Base-by-base conservation (phyloP, 1,140 invertebrate species). In the Ooceraea biroi region DNA sequence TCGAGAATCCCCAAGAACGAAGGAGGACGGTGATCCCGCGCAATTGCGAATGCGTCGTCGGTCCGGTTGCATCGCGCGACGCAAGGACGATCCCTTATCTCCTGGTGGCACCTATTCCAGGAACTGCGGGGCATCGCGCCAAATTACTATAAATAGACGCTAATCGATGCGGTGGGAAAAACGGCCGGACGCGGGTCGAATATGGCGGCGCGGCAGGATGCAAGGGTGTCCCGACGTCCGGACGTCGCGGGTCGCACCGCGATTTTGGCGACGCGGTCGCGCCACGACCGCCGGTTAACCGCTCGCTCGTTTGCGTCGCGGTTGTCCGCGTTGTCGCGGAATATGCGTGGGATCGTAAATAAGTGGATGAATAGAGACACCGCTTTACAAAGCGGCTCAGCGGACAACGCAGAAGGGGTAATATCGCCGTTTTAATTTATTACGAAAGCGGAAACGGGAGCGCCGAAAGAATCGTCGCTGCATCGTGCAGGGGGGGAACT, bases 41-140 rank as follows among this genome's bases (percentile, higher is more conserved):
- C 87, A 84, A 92, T 93, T 92, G 87, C 85, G 77, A 87, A 92
- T 93, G 89, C 92, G 89, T 72, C 85, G 83, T 72, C 78, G 66
- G 72, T 85, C 19, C 80, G 46, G 55, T 69, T 84, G 68, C 82
- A 85, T 25, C 88, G n/a, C n/a, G n/a, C n/a, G 66, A 88, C 65
- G 91, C 93, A 94, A 94, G 93, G 93, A 93, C 93, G 93, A 94
- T 93, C 86, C 86, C 91, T 94, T 93, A 94, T 94, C 93, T 91
- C 25, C 57, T 63, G 71, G 44, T 85, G 71, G 60, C 68, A 83
- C 55, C 60, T 83, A 50, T 91, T 92, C 92, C 89, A 89, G 80
- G 91, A 92, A 92, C 80, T 69, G 86, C 55, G 61, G 48, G 89
- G 89, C 89, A 90, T 65, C 87, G 88, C 88, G 93, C 91, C 92